Percentiles rank a stretch among this genome's conserved stretches.
These are phyloP conservation scores for Myanophis thanlyinensis DNA, from an alignment of 2,113 vertebrate species.

Conservation along the genomic window DNA sequence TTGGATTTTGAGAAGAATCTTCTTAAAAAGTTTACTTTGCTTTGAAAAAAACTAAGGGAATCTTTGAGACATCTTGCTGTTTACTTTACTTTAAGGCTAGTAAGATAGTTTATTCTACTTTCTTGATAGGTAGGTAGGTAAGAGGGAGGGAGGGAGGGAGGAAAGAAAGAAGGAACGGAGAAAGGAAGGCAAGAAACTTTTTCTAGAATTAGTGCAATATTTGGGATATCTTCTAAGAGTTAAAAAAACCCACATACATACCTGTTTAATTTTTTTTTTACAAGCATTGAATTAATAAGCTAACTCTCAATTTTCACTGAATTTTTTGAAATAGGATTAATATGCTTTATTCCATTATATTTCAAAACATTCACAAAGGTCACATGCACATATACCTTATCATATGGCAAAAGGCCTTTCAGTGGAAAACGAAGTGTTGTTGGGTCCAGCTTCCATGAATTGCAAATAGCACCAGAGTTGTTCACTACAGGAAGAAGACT, in stretches of 20 bases:
- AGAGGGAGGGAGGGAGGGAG: not conserved
- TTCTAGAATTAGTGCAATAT: not conserved
- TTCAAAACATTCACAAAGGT: not conserved
- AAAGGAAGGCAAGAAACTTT: not conserved
- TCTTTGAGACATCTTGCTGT: not conserved
- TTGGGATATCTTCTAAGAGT: not conserved
- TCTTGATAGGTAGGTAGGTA: not conserved
- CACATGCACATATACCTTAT: conserved; percentile 81
- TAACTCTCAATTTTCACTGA: not conserved
- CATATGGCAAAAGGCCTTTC: conserved; percentile 93
- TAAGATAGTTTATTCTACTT: not conserved
- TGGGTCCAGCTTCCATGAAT: conserved; percentile 98
- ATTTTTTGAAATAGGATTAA: not conserved
- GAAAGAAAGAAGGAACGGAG: accelerated
- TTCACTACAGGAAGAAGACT: conserved; percentile 97
- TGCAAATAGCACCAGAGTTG: conserved; percentile 98
- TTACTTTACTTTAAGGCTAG: not conserved
- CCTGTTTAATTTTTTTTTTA: not conserved
- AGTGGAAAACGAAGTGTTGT: conserved; percentile 93
- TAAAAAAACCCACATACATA: not conserved
- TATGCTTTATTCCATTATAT: not conserved
- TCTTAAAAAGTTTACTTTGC: not conserved
- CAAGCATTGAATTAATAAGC: not conserved
- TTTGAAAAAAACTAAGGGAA: not conserved
- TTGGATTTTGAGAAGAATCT: not conserved